phyloP scores from a whole-genome alignment of 2,113 vertebrate genomes.

The Marmota monax region DNA sequence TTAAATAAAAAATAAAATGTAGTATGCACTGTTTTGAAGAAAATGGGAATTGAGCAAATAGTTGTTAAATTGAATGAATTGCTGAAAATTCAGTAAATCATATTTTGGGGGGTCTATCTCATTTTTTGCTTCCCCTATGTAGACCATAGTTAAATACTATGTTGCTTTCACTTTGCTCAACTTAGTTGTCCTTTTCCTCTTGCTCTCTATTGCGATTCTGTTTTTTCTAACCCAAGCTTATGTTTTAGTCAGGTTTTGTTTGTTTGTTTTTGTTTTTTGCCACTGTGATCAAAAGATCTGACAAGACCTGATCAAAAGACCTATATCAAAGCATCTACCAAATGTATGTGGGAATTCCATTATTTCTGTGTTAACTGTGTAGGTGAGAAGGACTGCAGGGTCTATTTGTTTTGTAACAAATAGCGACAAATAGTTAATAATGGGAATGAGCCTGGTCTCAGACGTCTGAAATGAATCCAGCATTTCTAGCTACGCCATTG shows the following conservation, averaged over 20 bases:
- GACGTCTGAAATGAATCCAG: neutral
- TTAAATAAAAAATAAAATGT: neutral
- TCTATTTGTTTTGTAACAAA: neutral
- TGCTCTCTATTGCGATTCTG: too few species aligned
- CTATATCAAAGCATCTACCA: neutral
- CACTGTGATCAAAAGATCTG: too few species aligned
- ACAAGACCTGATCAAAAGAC: too few species aligned
- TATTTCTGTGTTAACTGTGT: neutral
- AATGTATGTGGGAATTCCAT: neutral
- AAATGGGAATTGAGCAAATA: neutral
- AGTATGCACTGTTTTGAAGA: neutral
- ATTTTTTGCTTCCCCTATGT: neutral
- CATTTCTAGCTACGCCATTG: neutral
- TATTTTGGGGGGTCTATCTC: neutral
- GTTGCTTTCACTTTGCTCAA: too few species aligned
- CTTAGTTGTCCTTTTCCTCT: too few species aligned
- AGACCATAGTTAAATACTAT: neutral
- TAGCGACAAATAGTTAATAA: neutral
- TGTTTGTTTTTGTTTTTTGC: too few species aligned
- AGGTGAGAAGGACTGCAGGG: neutral
- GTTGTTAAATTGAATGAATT: constrained; percentile 35
- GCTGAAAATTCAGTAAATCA: neutral
- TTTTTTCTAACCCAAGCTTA: too few species aligned
- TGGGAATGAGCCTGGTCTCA: neutral
- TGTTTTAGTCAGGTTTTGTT: too few species aligned